A percentile compares a stretch with the other conserved stretches of the same genome.
Evolutionary conservation across 2,113 vertebrate genomes (phyloP).

Genomic region (Scalopus aquaticus): DNA sequence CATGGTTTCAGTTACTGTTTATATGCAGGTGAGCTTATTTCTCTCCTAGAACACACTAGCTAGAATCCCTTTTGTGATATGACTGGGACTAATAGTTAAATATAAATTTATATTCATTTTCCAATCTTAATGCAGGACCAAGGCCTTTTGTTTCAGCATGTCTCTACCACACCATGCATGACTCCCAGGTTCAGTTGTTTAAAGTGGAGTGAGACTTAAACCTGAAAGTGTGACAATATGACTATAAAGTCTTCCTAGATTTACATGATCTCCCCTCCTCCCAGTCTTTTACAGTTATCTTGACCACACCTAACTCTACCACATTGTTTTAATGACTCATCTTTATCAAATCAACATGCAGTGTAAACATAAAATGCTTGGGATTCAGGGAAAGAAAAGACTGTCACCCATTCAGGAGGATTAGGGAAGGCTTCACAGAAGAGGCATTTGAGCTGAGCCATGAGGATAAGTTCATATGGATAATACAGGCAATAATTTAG

Average conservation of each 20-base stretch:
- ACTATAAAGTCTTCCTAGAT: not conserved
- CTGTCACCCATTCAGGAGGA: not conserved
- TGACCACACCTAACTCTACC: not conserved
- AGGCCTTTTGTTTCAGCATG: not conserved
- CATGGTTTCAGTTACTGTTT: not conserved
- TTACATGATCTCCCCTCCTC: not conserved
- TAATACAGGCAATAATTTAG: not conserved
- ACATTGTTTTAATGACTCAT: not conserved
- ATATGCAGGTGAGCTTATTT: not conserved
- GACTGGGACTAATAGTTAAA: not conserved
- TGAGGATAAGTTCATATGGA: not conserved
- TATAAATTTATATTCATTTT: not conserved
- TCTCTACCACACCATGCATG: not conserved
- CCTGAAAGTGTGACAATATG: not conserved
- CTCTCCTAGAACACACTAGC: not conserved
- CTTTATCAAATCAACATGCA: not conserved
- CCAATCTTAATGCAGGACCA: not conserved
- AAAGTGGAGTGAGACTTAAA: conserved; percentile 9
- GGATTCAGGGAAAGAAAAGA: not conserved
- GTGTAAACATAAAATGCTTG: not conserved
- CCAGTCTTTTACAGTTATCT: not conserved
- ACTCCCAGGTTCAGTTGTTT: not conserved
- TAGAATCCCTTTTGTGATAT: not conserved
- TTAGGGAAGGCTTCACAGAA: not conserved
- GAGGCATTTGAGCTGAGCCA: not conserved